Percentiles rank a stretch among this genome's conserved stretches.
phyloP scores from a whole-genome alignment of 1,140 invertebrate species.

The Pachypeltis micranthus region DNA sequence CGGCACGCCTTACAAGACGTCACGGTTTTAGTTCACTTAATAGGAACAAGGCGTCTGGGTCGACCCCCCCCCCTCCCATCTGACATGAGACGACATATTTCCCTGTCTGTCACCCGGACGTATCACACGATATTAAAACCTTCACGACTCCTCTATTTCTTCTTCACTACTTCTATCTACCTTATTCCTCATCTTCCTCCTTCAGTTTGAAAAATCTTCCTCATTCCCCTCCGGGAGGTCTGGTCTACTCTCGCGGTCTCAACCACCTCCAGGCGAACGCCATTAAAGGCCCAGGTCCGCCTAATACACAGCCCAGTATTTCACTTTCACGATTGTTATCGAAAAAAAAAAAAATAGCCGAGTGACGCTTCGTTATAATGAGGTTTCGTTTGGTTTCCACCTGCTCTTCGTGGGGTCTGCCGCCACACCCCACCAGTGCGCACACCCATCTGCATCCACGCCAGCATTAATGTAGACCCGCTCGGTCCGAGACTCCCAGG shows the following conservation, averaged over 20 bases:
- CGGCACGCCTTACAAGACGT: constrained; percentile 9
- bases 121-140: constrained; percentile 4
- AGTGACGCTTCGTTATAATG: too few species aligned
- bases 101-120: constrained; percentile 3
- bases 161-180: neutral
- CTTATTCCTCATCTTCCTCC: neutral
- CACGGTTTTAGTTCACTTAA: constrained; percentile 9
- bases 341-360: too few species aligned
- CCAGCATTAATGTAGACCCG: too few species aligned
- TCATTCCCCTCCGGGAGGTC: neutral
- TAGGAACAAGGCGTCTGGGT: neutral
- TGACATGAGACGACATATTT: constrained; percentile 9
- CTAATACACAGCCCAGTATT: neutral
- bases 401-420: too few species aligned
- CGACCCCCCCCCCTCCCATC: neutral
- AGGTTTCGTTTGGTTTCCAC: too few species aligned
- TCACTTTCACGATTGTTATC: constrained; percentile 6
- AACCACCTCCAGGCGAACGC: neutral
- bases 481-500: too few species aligned
- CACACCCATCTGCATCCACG: too few species aligned
- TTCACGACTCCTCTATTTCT: neutral
- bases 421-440: too few species aligned
- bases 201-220: too few species aligned
- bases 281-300: constrained; percentile 3
- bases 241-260: too few species aligned